Base-by-base conservation (phyloP, 2,113 vertebrate species). In the Chaetodon trifascialis region DNA sequence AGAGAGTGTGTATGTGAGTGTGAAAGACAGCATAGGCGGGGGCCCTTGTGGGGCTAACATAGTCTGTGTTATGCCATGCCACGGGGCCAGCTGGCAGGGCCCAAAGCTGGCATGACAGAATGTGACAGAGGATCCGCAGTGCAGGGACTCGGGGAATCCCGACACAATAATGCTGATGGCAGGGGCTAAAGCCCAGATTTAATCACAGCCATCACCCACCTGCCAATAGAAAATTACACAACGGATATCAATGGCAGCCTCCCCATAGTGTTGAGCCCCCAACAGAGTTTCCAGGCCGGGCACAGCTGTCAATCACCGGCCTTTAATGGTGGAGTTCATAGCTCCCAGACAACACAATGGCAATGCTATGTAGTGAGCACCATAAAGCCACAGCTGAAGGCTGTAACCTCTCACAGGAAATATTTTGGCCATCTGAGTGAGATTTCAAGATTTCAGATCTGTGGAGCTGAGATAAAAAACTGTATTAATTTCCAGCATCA, bases 161-260 rank as follows among this genome's bases (percentile, higher is more conserved):
- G 87, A 80, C 94, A 94, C 94, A 95, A 95, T 95, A 95, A 95
- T 91, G 90, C 86, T 88, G 91, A 92, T 94, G 91, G 93, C 90
- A 91, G 86, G 79, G 86, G 85, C 93, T 92, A 92, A 94, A 93
- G 88, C 92, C 93, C 75, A 92, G 94, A 96, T 96, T 94, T 94
- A 95, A 94, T 95, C 92, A 94, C 86, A 90, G 86, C 88, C 92
- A 91, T 94, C 91, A 93, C 94, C 90, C 95, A 95, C 93, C 93
- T 95, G 94, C 94, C 94, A 93, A 94, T 93, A 91, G 86, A 88
- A 91, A 94, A 93, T 93, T 91, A 93, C 88, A 92, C 88, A 90
- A 80, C 73, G 73, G 86, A 85, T 92, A 93, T 93, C 88, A 71
- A 85, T 94, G 91, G 89, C 91, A 88, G 80, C 78, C 77, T 74